A percentile compares a stretch with the other conserved stretches of the same genome.
Evolutionary conservation across 2,113 vertebrate genomes (phyloP).

Genomic region (Epinephelus lanceolatus): DNA sequence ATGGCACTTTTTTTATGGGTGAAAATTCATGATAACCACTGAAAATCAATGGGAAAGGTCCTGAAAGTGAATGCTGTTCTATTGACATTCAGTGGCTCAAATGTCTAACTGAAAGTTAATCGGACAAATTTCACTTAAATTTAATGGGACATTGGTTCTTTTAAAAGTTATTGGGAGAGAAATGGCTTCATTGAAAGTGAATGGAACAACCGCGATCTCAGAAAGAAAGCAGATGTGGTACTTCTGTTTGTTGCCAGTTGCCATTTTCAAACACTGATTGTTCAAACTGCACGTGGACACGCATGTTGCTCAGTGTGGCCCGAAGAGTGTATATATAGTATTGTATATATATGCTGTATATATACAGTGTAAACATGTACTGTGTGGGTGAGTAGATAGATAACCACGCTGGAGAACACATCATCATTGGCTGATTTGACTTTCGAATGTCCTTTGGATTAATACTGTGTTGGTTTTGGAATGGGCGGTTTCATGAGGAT

Average conservation of each 20-base stretch:
- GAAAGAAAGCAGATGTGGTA: not conserved
- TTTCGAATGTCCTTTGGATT: conserved; percentile 85
- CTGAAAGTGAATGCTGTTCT: not conserved
- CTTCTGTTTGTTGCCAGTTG: conserved; percentile 2
- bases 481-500: conserved; percentile 85
- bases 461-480: conserved; percentile 83
- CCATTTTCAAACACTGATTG: conserved; percentile 62
- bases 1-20: not conserved
- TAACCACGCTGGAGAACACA: conserved; percentile 88
- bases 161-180: not conserved
- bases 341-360: conserved; percentile 69
- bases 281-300: conserved; percentile 78
- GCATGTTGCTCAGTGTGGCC: conserved; percentile 78
- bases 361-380: conserved; percentile 94
- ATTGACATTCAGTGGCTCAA: not conserved
- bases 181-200: conserved; percentile 1
- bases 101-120: not conserved
- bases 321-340: conserved; percentile 72
- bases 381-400: conserved; percentile 82
- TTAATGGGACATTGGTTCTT: not conserved
- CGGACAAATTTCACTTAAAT: conserved; percentile 12
- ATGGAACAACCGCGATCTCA: conserved; percentile 17
- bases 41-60: not conserved
- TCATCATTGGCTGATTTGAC: conserved; percentile 86
- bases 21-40: not conserved